Evolutionary conservation across 2,888 invertebrate genomes (phyloP).

Genomic region (Plagodis pulveraria): DNA sequence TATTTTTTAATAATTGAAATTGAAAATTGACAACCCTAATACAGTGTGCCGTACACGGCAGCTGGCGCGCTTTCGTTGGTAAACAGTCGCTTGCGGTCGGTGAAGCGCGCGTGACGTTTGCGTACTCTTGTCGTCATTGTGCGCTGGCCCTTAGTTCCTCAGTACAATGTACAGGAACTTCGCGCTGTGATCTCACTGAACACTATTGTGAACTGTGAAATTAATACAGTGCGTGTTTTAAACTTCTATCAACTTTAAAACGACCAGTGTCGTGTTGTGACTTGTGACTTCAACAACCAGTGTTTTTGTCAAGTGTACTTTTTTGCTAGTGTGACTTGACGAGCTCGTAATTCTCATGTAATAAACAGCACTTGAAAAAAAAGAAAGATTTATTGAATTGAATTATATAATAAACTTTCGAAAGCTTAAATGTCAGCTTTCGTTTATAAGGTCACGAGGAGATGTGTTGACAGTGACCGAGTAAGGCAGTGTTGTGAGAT

Average conservation of each 20-base stretch:
- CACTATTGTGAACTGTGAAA: constrained; percentile 36
- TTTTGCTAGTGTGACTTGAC: constrained; percentile 3
- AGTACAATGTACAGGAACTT: constrained; percentile 74
- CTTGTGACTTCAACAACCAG: neutral
- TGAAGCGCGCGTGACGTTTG: constrained; percentile 62
- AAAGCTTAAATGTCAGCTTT: constrained; percentile 58
- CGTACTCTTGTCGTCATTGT: constrained; percentile 32
- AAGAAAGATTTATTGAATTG: constrained; percentile 27
- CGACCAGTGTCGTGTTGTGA: neutral
- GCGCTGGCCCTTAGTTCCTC: constrained; percentile 33
- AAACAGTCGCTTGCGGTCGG: constrained; percentile 67
- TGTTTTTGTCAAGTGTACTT: neutral
- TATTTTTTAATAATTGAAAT: constrained; percentile 1
- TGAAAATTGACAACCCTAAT: constrained; percentile 48
- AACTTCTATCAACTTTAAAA: neutral
- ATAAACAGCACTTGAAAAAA: constrained; percentile 26
- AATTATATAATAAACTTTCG: constrained; percentile 45
- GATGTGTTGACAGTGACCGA: constrained; percentile 59
- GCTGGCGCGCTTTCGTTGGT: constrained; percentile 54
- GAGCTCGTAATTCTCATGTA: constrained; percentile 29
- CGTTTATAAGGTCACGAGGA: constrained; percentile 49
- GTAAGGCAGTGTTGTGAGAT: constrained; percentile 58
- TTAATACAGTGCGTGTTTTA: constrained; percentile 13
- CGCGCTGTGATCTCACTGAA: constrained; percentile 61
- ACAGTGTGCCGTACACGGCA: constrained; percentile 58